phyloP scores from a whole-genome alignment of 2,113 vertebrate species.

The Anhinga rufa region DNA sequence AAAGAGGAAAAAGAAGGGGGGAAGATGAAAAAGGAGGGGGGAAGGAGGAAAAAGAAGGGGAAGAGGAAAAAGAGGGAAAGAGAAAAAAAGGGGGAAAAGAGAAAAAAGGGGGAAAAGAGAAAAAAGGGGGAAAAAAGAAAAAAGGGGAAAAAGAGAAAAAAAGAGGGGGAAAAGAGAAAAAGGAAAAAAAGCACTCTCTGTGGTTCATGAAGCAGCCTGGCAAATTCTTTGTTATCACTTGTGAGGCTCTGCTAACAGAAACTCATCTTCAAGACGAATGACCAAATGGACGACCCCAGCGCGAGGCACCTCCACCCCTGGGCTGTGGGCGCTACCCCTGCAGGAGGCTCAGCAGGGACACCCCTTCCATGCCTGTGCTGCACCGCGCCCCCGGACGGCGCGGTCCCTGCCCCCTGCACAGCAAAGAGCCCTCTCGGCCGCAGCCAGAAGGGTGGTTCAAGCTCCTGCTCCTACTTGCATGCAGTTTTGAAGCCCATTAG shows the following conservation, averaged over 20 bases:
- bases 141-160: no score
- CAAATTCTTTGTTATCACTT: neutral
- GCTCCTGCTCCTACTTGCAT: neutral
- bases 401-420: neutral
- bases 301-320: neutral
- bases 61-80: no score
- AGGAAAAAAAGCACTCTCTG: neutral
- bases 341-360: neutral
- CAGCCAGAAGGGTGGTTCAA: neutral
- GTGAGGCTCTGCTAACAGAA: neutral
- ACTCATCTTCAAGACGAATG: neutral
- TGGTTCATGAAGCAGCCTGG: neutral
- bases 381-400: fast-evolving
- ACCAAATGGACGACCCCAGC: no score
- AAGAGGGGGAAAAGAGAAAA: no score
- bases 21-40: no score
- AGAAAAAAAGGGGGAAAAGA: no score
- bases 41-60: no score
- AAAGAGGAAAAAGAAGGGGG: no score
- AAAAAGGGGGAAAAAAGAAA: no score
- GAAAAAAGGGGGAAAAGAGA: no score
- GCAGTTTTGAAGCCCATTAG: neutral
- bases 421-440: fast-evolving
- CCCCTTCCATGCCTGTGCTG: neutral
- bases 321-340: neutral